Percentiles rank a stretch among this genome's conserved stretches.
phyloP scores from a whole-genome alignment of 1,140 invertebrate species.

The Choristoneura fumiferana region DNA sequence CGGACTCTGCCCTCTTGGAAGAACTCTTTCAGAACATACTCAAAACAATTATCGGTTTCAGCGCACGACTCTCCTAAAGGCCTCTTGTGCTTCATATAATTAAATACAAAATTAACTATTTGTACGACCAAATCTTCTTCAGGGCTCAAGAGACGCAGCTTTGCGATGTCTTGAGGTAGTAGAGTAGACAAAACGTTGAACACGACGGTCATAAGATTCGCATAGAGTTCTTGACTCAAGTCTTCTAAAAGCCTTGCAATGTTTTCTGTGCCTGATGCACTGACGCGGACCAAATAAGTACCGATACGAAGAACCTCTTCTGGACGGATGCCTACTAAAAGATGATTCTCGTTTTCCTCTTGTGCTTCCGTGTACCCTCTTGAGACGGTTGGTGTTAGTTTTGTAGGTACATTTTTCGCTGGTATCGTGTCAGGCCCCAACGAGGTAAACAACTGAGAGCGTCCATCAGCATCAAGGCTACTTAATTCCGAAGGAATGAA shows the following conservation, averaged over 20 bases:
- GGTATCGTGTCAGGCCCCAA: conserved; percentile 46
- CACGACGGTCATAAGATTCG: conserved; percentile 58
- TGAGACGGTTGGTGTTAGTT: conserved; percentile 38
- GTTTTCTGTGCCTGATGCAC: conserved; percentile 53
- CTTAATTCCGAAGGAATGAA: conserved; percentile 59
- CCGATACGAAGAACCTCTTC: conserved; percentile 63
- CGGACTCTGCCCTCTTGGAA: conserved; percentile 63
- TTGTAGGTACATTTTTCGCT: conserved; percentile 48
- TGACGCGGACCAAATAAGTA: conserved; percentile 48
- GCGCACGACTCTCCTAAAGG: conserved; percentile 50
- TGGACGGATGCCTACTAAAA: conserved; percentile 54
- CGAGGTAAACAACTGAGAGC: conserved; percentile 49
- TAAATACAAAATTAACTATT: conserved; percentile 65
- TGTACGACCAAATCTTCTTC: conserved; percentile 63
- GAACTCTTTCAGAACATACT: conserved; percentile 60
- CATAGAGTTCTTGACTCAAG: conserved; percentile 57
- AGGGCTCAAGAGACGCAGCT: conserved; percentile 53
- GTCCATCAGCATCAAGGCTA: conserved; percentile 42
- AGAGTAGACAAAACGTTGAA: conserved; percentile 57
- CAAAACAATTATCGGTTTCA: conserved; percentile 55
- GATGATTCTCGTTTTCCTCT: conserved; percentile 43
- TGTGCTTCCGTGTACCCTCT: conserved; percentile 31
- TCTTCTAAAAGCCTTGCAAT: conserved; percentile 52
- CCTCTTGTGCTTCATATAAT: conserved; percentile 59
- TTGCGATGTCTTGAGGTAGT: conserved; percentile 53